phyloP scores from a whole-genome alignment of 1,140 invertebrate species.

The Drosophila melanica region DNA sequence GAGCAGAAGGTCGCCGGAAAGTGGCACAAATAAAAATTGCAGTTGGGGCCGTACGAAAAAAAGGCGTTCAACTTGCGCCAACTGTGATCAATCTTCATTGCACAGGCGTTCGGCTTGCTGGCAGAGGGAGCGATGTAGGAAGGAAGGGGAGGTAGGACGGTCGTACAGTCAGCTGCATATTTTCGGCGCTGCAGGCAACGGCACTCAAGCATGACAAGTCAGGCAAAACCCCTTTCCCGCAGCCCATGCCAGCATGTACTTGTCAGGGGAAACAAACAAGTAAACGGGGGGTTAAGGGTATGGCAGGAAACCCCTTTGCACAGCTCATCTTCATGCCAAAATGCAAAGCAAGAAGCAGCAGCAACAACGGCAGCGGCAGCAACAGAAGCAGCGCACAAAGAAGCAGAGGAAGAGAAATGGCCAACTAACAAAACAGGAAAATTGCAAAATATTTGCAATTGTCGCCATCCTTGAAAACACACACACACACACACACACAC shows the following conservation, averaged over 20 bases:
- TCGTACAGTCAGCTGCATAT: slow-evolving; percentile 59
- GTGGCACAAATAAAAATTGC: slow-evolving; percentile 72
- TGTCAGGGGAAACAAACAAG: slow-evolving; percentile 44
- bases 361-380: slow-evolving; percentile 29
- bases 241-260: slow-evolving; percentile 33
- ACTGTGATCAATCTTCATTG: slow-evolving; percentile 79
- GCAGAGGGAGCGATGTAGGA: neutral
- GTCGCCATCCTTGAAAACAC: slow-evolving; percentile 45
- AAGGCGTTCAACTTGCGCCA: slow-evolving; percentile 59
- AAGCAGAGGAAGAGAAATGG: slow-evolving; percentile 26
- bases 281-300: slow-evolving; percentile 5
- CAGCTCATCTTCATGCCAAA: slow-evolving; percentile 2
- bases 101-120: neutral
- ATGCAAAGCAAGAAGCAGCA: slow-evolving; percentile 33
- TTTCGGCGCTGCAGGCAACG: slow-evolving; percentile 53
- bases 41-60: slow-evolving; percentile 66
- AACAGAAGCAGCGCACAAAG: slow-evolving; percentile 35
- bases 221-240: slow-evolving; percentile 7
- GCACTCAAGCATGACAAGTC: slow-evolving; percentile 55
- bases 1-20: slow-evolving; percentile 49
- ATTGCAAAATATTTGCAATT: slow-evolving; percentile 80
- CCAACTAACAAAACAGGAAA: slow-evolving; percentile 55
- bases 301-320: slow-evolving; percentile 3
- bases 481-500: no score
- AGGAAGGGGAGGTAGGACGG: neutral